These are phyloP conservation scores for Pseudomugil tenellus DNA, from an alignment of 2,797 vertebrate genomes.

Conservation along the genomic window DNA sequence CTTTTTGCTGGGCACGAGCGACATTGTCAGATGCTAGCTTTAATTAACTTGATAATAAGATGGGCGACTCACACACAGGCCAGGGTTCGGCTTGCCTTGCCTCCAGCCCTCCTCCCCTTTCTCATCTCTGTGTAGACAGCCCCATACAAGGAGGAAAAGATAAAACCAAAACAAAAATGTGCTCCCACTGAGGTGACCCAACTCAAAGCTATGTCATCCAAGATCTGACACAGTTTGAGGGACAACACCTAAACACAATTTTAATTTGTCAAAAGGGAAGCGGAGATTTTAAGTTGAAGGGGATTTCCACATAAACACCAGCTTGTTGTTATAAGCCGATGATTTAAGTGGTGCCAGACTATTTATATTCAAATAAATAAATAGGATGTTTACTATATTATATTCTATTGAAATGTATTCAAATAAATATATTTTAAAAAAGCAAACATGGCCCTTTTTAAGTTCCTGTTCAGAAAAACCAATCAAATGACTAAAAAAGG, in stretches of 20 bases:
- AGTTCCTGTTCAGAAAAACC: background rate
- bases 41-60: constrained; percentile 99
- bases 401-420: too few relatives aligned
- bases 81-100: constrained; percentile 84
- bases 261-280: constrained; percentile 10
- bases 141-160: constrained; percentile 16
- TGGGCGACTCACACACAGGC: constrained; percentile 88
- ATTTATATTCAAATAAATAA: background rate
- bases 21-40: constrained; percentile 99
- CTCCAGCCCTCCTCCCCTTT: constrained; percentile 63
- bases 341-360: background rate
- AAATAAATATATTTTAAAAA: too few relatives aligned
- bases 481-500: background rate
- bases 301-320: constrained; percentile 1
- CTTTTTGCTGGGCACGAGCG: constrained; percentile 93
- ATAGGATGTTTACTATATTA: background rate
- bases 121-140: constrained; percentile 42
- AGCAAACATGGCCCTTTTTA: background rate
- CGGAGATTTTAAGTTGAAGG: background rate
- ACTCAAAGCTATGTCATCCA: constrained; percentile 16
- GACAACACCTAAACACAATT: constrained; percentile 5
- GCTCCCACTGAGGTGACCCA: constrained; percentile 8
- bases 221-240: background rate
- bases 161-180: constrained; percentile 10
- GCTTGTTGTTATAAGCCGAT: background rate